Base-by-base conservation (phyloP, 2,888 invertebrate species). In the Pemphredon lugubris region DNA sequence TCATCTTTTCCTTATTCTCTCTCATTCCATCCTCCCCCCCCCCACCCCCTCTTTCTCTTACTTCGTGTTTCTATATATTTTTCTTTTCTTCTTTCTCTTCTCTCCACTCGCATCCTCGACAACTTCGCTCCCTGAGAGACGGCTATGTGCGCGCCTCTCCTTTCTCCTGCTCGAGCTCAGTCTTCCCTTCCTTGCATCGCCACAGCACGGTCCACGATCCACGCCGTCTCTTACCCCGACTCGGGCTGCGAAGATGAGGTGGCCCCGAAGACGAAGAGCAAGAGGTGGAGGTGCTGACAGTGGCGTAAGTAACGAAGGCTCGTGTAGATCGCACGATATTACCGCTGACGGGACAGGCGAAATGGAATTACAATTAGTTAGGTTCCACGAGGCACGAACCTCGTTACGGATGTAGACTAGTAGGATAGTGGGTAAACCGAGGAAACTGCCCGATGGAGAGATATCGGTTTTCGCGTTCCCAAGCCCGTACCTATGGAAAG, bases 281-380 rank as follows among this genome's bases (percentile, higher is more conserved):
- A 59, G 79, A 66, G 55, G 69, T 59, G 63, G 72, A 79, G 71
- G 75, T 67, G 77, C 74, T 74, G 65, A 75, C 79, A 79, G 66
- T 79, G 79, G 79, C 80, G 79, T 80, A 69, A 74, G 72, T 75
- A 77, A 65, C 68, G 59, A 73, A 73, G 80, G 80, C 70, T 61
- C 59, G 73, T 73, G 73, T 73, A 72, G 72, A 73, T 73, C 59
- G 73, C 37, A 44, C 73, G 73, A 73, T 73, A 73, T 67, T 69
- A 61, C 59, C 63, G 47, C 37, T 39, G 61, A 61, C 73, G 61
- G 60, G 65, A 53, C 53, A 40, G n/a, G 71, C 65, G 60, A 53
- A 71, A 53, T 61, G 61, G 72, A 65, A 71, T 73, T 73, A 57
- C 71, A 71, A 71, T 73, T 71, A 71, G 64, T 40, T 14, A 42